Evolutionary conservation across 2,797 vertebrate genomes (phyloP), one percentile per base, ranked within the genome.

Genomic region (Cygnus olor): DNA sequence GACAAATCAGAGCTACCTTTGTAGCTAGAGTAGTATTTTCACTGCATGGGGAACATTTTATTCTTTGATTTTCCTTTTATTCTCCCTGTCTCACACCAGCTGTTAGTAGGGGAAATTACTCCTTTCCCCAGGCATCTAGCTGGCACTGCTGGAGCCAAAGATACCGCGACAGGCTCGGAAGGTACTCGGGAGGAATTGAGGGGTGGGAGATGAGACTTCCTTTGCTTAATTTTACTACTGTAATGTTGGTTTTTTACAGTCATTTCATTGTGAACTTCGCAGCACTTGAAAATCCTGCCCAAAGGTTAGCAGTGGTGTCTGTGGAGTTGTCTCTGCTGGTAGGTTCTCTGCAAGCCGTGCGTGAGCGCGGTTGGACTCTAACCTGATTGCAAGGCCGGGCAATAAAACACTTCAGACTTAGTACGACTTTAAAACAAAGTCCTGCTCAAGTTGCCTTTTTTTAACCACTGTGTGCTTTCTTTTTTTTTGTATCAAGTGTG

Each of bases 401-500:
- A 84, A 18, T 91, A 91, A 96, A 94, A 15, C 56, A 30, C 56
- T 86, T 77, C 25, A 93, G 80, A 70, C 32, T 86, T 72, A 47
- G 80, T 22, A 6, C 54, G 65, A 38, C 49, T 74, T 53, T 51
- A 56, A 66, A 86, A 51, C 42, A 19, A 70, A 79, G 65, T 27
- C 25, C 57, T 79, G 11, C 42, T 58, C 42, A 22, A 79, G 32
- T 69, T 47, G 30, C 10, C 7, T 73, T 63, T 63, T 72, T 54
- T 49, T 14, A 49, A 9, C 21, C 32, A 15, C 7, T 24, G 15
- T 11, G 8, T n/a, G 22, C 15, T 13, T 32, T 20, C n/a, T 38
- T 15, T 16, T 10, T 66, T 25, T 78, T 64, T 20, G 42, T 58
- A 13, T 63, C 5, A 13, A 21, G 9, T 13, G 1, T 25, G 15